phyloP scores from a whole-genome alignment of 1,140 invertebrate species.

The Drosophila pallidifrons region DNA sequence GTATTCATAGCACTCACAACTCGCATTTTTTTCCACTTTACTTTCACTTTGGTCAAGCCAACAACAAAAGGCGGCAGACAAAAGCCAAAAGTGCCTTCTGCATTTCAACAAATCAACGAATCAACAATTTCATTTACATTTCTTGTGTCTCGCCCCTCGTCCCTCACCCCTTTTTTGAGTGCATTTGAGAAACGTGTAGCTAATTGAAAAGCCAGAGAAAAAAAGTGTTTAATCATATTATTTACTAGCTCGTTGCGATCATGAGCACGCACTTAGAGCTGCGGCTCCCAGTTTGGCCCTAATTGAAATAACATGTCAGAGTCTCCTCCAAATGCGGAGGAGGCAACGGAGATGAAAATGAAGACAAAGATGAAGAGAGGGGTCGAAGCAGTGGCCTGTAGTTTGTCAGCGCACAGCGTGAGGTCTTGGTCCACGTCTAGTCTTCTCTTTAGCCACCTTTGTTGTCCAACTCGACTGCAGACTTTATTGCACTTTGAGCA shows the following conservation, averaged over 20 bases:
- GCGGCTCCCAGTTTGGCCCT: constrained; percentile 50
- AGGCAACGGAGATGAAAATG: neutral
- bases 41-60: constrained; percentile 67
- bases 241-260: constrained; percentile 47
- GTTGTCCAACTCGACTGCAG: neutral
- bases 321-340: neutral
- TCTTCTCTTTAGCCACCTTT: neutral
- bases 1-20: constrained; percentile 7
- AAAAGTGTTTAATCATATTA: constrained; percentile 62
- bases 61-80: constrained; percentile 14
- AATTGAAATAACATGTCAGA: constrained; percentile 61
- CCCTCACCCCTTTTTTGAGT: neutral
- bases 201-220: constrained; percentile 64
- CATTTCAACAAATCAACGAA: constrained; percentile 62
- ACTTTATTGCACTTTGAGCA: neutral
- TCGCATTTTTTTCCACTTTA: constrained; percentile 31
- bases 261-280: constrained; percentile 69
- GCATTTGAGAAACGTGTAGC: constrained; percentile 37
- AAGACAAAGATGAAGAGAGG: neutral
- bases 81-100: constrained; percentile 61
- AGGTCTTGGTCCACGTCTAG: constrained; percentile 30
- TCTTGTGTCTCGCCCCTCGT: too few species aligned
- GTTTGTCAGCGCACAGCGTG: constrained; percentile 58
- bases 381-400: constrained; percentile 9
- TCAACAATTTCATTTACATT: constrained; percentile 16